A percentile compares a stretch with the other conserved stretches of the same genome.
Conservation (phyloP, 2,113 vertebrate genomes). For the Ptychochromis oligacanthus region DNA sequence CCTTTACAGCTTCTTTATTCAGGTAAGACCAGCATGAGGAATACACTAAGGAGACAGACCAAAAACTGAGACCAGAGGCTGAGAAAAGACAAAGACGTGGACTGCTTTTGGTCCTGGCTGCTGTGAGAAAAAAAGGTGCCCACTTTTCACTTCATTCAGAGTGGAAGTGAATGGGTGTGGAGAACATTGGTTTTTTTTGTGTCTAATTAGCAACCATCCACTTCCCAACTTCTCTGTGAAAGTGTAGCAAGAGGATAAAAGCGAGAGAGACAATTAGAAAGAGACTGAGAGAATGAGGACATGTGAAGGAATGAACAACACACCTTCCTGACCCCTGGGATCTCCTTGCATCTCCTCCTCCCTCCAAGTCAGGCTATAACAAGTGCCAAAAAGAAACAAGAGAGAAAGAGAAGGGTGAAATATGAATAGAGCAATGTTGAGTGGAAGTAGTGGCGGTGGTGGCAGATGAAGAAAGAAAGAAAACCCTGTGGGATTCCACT, state of each 20-base stretch:
- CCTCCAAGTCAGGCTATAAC: background rate
- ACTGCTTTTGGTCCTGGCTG: background rate
- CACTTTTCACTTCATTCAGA: slow-evolving; percentile 30
- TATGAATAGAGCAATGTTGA: slow-evolving; percentile 40
- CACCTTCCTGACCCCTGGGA: slow-evolving; percentile 56
- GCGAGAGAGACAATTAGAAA: slow-evolving; percentile 15
- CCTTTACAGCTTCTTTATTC: slow-evolving; percentile 48
- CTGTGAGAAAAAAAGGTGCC: slow-evolving; percentile 30
- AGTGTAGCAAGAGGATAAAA: slow-evolving; percentile 5
- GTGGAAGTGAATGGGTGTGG: slow-evolving; percentile 22
- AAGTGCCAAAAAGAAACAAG: background rate
- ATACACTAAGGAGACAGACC: background rate
- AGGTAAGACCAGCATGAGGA: background rate
- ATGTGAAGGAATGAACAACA: slow-evolving; percentile 56
- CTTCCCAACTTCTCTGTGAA: slow-evolving; percentile 38
- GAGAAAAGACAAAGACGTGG: background rate
- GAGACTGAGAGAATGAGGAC: slow-evolving; percentile 39
- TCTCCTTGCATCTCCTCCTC: slow-evolving; percentile 13
- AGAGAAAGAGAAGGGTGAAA: slow-evolving; percentile 9
- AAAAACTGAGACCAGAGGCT: slow-evolving; percentile 25
- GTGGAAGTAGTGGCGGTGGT: slow-evolving; percentile 20
- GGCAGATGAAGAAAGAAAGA: slow-evolving; percentile 30
- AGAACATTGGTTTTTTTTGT: slow-evolving; percentile 41
- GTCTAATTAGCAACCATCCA: slow-evolving; percentile 63
- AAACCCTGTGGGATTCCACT: slow-evolving; percentile 35